These are phyloP conservation scores for Tachuris rubrigastra DNA, from an alignment of 2,113 vertebrate species.

Conservation along the genomic window DNA sequence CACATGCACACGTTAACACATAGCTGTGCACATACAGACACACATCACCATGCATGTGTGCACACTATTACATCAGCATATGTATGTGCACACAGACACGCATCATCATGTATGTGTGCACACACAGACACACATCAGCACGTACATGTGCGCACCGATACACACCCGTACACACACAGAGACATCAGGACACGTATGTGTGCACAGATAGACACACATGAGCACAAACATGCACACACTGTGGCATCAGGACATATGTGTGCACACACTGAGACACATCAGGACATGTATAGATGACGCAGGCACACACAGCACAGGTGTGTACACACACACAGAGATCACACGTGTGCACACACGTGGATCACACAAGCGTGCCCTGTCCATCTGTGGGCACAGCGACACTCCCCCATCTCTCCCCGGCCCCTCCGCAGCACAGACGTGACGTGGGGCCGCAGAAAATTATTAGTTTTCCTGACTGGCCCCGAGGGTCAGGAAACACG, in stretches of 20 bases:
- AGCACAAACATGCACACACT: not conserved
- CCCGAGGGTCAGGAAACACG: conserved; percentile 73
- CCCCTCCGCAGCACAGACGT: not conserved
- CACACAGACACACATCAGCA: not conserved
- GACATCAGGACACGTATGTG: accelerated
- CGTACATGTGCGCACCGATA: no score
- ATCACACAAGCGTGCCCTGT: no score
- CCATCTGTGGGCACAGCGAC: no score
- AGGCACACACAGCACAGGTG: not conserved
- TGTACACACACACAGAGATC: no score
- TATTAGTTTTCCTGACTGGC: conserved; percentile 23
- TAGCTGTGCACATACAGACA: not conserved
- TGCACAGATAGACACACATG: not conserved
- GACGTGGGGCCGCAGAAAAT: conserved; percentile 56
- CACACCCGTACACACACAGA: not conserved
- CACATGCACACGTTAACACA: not conserved
- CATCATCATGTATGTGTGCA: not conserved
- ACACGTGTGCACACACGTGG: no score
- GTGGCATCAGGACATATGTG: not conserved
- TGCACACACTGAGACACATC: not conserved
- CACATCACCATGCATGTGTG: not conserved
- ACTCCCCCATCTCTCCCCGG: not conserved
- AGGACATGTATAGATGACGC: not conserved
- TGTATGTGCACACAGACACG: not conserved
- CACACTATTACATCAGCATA: not conserved